Percentiles rank a stretch among this genome's conserved stretches.
Evolutionary conservation across 2,113 vertebrate genomes (phyloP).

Genomic region (Rhinogobius similis): DNA sequence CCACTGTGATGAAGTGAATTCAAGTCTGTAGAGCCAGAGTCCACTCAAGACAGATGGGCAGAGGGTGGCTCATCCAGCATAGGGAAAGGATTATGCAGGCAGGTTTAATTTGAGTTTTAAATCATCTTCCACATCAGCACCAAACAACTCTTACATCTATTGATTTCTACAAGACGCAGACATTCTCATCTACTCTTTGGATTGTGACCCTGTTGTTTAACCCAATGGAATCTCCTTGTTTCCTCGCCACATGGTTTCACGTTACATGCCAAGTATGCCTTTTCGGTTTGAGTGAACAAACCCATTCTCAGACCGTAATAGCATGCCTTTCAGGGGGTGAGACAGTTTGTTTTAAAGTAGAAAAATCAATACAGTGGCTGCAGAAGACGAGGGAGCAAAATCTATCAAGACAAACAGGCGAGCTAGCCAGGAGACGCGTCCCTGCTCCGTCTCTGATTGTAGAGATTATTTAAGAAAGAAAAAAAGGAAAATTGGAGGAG

Average conservation of each 20-base stretch:
- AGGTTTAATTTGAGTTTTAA: no score
- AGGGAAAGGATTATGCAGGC: no score
- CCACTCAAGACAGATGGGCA: no score
- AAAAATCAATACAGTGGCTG: constrained; percentile 63
- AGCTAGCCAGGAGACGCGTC: constrained; percentile 29
- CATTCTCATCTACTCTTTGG: constrained; percentile 33
- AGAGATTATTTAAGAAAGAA: constrained; percentile 62
- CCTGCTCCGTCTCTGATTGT: constrained; percentile 67
- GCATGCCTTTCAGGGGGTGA: constrained; percentile 12
- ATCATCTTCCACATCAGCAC: no score
- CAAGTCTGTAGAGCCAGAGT: no score
- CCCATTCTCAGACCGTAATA: constrained; percentile 21
- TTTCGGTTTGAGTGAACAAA: constrained; percentile 33
- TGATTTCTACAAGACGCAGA: constrained; percentile 51
- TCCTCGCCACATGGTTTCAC: constrained; percentile 42
- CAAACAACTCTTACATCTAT: constrained; percentile 18
- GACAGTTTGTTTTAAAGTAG: constrained; percentile 50
- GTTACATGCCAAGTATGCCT: constrained; percentile 37
- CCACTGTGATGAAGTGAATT: no score
- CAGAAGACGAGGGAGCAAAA: constrained; percentile 48
- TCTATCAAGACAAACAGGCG: constrained; percentile 58
- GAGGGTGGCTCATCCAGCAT: no score
- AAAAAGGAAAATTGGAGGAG: constrained; percentile 68
- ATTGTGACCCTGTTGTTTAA: constrained; percentile 54
- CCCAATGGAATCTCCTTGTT: constrained; percentile 23